Base-by-base conservation (phyloP, 2,113 vertebrate species). In the Pimephales promelas region DNA sequence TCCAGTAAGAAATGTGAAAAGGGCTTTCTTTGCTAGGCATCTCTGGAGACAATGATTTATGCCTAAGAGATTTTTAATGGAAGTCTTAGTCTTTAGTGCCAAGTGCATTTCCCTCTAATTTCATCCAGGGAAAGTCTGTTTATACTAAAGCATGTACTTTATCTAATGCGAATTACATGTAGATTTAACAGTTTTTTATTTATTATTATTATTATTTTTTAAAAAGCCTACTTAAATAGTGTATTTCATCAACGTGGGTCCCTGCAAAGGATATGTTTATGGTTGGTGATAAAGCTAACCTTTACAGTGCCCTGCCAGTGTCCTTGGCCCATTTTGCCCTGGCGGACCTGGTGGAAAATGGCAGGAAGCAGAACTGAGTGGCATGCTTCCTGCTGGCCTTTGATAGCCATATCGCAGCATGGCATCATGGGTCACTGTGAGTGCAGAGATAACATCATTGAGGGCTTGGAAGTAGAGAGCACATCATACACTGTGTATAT, bases 301-400 rank as follows among this genome's bases (percentile, higher is more conserved):
- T 28, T 71, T 36, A 72, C 34, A 31, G 28, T 49, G 20, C 45
- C 49, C 43, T 61, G 20, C 47, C 9, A 70, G 61, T 70, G 72
- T 68, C 85, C 74, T 82, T 86, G 79, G 28, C 49, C 45, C 36
- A 40, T 49, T 77, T 2, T 43, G 72, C 34, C 16, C 47, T 34
- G n/a, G n/a, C 14, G 26, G 79, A 76, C 79, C 47, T 68, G 79
- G 71, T 56, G 20, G 20, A 62, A 52, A 61, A 64, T 43, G 47
- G 28, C 75, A 81, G 73, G 49, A 64, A 57, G 18, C 49, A 84
- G 75, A 84, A 43, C 57, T 77, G 59, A 59, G 72, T 57, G 71
- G 20, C 59, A 45, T 22, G 54, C 59, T 82, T 82, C 79, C 36
- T 76, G 72, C 79, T 85, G 84, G 57, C 76, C 26, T 72, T 24